A percentile compares a stretch with the other conserved stretches of the same genome.
Conservation (phyloP, 2,113 vertebrate genomes). For the Phalacrocorax brasilianus region DNA sequence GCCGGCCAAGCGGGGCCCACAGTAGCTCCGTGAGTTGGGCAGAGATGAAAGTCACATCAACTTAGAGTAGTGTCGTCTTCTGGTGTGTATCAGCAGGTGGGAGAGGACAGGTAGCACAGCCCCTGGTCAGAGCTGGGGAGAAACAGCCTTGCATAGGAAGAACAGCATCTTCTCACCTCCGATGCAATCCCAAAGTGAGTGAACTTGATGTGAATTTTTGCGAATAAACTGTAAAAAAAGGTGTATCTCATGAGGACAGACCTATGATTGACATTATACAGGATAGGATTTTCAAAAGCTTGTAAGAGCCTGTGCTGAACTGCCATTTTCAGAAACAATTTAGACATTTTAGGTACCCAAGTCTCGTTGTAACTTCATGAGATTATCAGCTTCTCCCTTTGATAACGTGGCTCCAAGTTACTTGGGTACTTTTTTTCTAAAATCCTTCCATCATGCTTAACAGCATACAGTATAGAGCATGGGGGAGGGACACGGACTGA, state of each 20-base stretch:
- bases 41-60: not conserved
- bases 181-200: not conserved
- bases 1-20: not conserved
- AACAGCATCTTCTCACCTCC: fast-evolving
- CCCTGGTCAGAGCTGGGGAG: not conserved
- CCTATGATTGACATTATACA: not conserved
- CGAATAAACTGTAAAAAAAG: not conserved
- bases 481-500: not conserved
- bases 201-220: not conserved
- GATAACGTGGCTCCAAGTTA: not conserved
- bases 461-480: not conserved
- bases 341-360: not conserved
- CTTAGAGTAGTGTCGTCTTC: not conserved
- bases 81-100: not conserved
- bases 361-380: not conserved
- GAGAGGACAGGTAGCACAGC: not conserved
- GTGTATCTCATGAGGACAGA: not conserved
- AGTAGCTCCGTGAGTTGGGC: not conserved
- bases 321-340: not conserved
- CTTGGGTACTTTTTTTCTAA: not conserved
- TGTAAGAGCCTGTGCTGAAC: not conserved
- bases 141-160: fast-evolving
- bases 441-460: fast-evolving
- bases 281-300: not conserved
- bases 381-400: not conserved